These are phyloP conservation scores for Tuberolachnus salignus DNA, from an alignment of 2,888 invertebrate species.

Conservation along the genomic window DNA sequence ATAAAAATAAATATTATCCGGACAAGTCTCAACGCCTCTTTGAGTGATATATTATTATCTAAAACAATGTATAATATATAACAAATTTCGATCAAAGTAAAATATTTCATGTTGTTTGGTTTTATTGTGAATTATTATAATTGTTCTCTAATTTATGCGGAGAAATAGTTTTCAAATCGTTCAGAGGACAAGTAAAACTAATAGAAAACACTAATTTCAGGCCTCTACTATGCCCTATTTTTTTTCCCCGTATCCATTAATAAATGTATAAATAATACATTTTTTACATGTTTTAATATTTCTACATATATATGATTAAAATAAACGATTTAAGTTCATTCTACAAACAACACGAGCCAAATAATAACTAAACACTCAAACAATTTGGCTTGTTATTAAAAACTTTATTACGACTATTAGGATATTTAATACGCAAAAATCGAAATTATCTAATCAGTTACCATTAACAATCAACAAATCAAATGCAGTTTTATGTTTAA, in stretches of 20 bases:
- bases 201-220: background rate
- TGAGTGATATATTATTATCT: background rate
- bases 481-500: background rate
- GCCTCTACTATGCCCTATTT: background rate
- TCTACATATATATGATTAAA: background rate
- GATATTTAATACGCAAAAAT: background rate
- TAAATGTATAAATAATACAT: background rate
- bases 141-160: background rate
- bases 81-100: background rate
- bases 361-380: background rate
- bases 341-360: background rate
- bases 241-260: background rate
- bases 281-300: background rate
- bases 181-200: background rate
- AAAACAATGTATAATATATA: background rate
- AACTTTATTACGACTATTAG: background rate
- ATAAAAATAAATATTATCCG: too few species aligned
- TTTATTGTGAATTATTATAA: conserved; percentile 7
- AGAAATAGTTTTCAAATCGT: background rate
- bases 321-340: background rate
- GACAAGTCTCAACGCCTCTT: too few species aligned
- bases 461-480: background rate
- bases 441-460: background rate
- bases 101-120: background rate
- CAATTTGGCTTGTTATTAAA: background rate